These are phyloP conservation scores for Perodicticus potto DNA, from an alignment of 2,797 vertebrate genomes.

Conservation along the genomic window DNA sequence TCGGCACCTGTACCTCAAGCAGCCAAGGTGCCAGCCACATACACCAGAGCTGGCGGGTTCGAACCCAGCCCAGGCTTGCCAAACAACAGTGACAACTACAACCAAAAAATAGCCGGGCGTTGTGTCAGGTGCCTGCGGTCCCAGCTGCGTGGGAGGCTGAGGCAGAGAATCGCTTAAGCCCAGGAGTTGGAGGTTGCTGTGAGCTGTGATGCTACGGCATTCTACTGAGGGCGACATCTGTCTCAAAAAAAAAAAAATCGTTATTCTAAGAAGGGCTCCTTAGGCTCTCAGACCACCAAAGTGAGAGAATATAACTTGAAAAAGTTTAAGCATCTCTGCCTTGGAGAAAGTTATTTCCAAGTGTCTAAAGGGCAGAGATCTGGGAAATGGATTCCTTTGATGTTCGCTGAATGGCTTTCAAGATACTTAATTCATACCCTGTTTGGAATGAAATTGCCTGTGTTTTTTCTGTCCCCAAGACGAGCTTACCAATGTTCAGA, in stretches of 20 bases:
- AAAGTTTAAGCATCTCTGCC: slow-evolving; percentile 12
- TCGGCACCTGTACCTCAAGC: too few relatives aligned
- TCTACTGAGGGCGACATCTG: too few relatives aligned
- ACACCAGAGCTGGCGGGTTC: too few relatives aligned
- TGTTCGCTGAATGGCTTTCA: background rate
- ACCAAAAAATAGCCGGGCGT: too few relatives aligned
- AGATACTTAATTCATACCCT: slow-evolving; percentile 6
- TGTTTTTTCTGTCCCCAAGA: slow-evolving; percentile 87
- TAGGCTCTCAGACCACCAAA: slow-evolving; percentile 20
- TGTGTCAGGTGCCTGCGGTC: too few relatives aligned
- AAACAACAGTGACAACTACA: too few relatives aligned
- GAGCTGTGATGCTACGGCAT: too few relatives aligned
- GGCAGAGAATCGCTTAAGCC: too few relatives aligned
- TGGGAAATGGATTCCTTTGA: slow-evolving; percentile 24
- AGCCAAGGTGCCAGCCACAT: too few relatives aligned
- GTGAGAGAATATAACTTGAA: background rate
- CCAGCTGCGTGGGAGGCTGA: too few relatives aligned
- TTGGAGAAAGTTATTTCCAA: slow-evolving; percentile 33
- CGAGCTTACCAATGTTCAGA: slow-evolving; percentile 95
- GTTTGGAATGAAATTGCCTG: slow-evolving; percentile 54
- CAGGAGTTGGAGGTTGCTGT: too few relatives aligned
- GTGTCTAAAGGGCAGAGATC: background rate
- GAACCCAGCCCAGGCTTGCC: too few relatives aligned
- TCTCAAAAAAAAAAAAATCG: background rate
- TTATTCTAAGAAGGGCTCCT: slow-evolving; percentile 35